Evolutionary conservation across 30 jellyfish, hydroid and myxozoan species (phyloP), one percentile per base, ranked within the genome.

Genomic region (Hydractinia symbiolongicarpus): DNA sequence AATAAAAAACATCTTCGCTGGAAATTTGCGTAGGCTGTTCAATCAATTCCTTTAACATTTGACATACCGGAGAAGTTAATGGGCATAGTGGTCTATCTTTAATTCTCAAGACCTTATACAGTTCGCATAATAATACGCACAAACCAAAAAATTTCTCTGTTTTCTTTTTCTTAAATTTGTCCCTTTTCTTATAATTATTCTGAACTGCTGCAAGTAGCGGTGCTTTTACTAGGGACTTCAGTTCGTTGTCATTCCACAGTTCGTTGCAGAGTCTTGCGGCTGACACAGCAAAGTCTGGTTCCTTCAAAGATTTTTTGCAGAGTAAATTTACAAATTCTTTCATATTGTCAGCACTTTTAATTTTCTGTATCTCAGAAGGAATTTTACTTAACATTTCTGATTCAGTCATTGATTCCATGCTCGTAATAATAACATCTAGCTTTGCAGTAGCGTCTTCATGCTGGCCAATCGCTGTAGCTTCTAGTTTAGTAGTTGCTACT

Each of bases 71-170:
- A 5, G 64, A 82, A 9, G 74, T 72, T 49, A 88, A 68, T 61
- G 93, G 94, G 44, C 13, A 50, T 16, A 88, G 81, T 6, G 92
- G 93, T 67, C 71, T 69, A 4, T 67, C 82, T 9, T 58, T 19
- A 61, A 82, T 19, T 15, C 56, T 73, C 75, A 88, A 79, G 8
- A 75, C 20, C 5, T 85, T 66, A 49, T 76, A 88, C 44, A 88
- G 90, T 60, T 88, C 96, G 57, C 90, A 82, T 64, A 88, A 64
- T 5, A 88, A 75, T 6, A 88, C 78, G 8, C 88, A 74, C 9
- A 77, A 30, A 17, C 85, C 85, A 77, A 9, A 55, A 73, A 61
- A 88, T 53, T 51, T 19, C 64, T 83, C 89, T 14, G 83, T 84
- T 49, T 78, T 84, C 2, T 75, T 20, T 5, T 69, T 83, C 5